Evolutionary conservation across 2,113 vertebrate species (phyloP).

Genomic region (Prunella himalayana): DNA sequence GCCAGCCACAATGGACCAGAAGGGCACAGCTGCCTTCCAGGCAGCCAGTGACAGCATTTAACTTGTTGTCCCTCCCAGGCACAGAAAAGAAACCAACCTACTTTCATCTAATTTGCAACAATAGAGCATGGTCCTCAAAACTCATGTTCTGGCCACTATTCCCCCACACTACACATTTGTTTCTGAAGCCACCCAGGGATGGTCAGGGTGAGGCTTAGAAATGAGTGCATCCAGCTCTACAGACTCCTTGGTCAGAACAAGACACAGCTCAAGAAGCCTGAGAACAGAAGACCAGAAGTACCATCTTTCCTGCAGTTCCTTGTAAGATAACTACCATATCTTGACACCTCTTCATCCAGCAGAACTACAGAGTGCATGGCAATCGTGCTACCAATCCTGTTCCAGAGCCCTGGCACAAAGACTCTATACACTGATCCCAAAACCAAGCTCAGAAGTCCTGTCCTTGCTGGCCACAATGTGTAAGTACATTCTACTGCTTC

Average conservation of each 20-base stretch:
- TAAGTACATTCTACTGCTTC: not conserved
- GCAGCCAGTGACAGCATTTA: not conserved
- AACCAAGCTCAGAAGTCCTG: not conserved
- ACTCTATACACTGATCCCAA: not conserved
- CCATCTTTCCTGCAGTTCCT: not conserved
- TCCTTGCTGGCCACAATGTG: not conserved
- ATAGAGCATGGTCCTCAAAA: not conserved
- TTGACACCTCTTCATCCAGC: not conserved
- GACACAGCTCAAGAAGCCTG: not conserved
- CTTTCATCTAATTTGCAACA: not conserved
- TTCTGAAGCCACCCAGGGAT: not conserved
- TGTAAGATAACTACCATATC: rapidly evolving
- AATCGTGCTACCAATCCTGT: not conserved
- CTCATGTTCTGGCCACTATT: not conserved
- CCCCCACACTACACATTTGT: not conserved
- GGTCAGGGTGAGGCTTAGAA: rapidly evolving
- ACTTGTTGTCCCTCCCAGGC: not conserved
- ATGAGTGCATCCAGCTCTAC: not conserved
- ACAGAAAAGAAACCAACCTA: not conserved
- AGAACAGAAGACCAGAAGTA: not conserved
- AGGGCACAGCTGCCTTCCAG: not conserved
- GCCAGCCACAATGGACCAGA: not conserved
- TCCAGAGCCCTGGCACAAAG: not conserved
- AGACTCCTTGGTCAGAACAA: not conserved
- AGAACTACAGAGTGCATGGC: not conserved